Conservation (phyloP, 2,888 invertebrate species). For the Leucoma salicis region DNA sequence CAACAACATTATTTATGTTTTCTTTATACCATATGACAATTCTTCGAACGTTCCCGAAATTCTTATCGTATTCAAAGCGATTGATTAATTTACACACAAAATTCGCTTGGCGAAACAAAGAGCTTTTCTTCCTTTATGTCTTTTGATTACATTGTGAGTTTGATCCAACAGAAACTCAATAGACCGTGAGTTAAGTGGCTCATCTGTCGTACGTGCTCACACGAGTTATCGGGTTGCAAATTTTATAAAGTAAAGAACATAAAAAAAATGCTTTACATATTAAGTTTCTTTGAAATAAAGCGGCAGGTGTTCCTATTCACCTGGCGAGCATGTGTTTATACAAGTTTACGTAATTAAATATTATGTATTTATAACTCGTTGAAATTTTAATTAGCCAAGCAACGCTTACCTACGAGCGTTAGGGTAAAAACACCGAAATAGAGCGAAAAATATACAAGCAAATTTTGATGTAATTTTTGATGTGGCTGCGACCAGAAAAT, state of each 20-base stretch:
- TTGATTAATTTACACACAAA: conserved; percentile 35
- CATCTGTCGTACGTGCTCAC: conserved; percentile 64
- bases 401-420: no score
- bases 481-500: no score
- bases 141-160: conserved; percentile 42
- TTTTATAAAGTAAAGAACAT: conserved; percentile 31
- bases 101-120: conserved; percentile 36
- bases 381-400: conserved; percentile 41
- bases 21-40: no score
- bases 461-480: no score
- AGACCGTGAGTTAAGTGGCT: conserved; percentile 68
- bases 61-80: conserved; percentile 35
- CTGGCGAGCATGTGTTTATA: conserved; percentile 71
- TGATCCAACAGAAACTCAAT: conserved; percentile 57
- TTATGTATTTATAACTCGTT: conserved; percentile 50
- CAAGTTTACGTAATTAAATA: conserved; percentile 61
- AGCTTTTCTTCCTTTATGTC: conserved; percentile 38
- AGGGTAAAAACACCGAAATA: no score
- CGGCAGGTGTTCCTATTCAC: conserved; percentile 70
- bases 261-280: conserved; percentile 64
- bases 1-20: no score
- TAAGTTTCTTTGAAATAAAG: conserved; percentile 67
- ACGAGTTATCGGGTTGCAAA: conserved; percentile 68
- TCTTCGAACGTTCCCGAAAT: conserved; percentile 17
- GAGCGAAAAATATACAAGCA: no score